Base-by-base conservation (phyloP, 2,113 vertebrate species). In the Tragelaphus strepsiceros region DNA sequence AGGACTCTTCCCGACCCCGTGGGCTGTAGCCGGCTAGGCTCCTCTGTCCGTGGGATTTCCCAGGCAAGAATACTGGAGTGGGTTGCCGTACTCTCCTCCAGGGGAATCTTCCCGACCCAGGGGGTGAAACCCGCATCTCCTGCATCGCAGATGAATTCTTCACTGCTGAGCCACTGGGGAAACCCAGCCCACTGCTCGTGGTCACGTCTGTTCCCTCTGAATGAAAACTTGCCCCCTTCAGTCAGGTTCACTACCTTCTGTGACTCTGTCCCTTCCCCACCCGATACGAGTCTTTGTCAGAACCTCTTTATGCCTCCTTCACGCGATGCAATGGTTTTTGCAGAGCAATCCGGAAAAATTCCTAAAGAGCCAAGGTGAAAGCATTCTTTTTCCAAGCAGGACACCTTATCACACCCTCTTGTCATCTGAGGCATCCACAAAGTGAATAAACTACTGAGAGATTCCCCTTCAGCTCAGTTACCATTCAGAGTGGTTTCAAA, bases 121-220 rank as follows among this genome's bases (percentile, higher is more conserved):
- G 9, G 64, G 32, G 64, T 0, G 17, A 67, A 67, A 35, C 8
- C n/a, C 0, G 0, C 64, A 3, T 35, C n/a, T 71, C n/a, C 64
- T 5, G n/a, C 32, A 22, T 35, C 0, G 4, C 16, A 17, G n/a
- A 9, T 35, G 64, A n/a, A 12, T 35, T 71, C 9, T 71, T 71
- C 11, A 35, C 9, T 2, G 17, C 64, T 11, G 17, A 35, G 32
- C 17, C 2, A 1, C 32, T 35, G 64, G 32, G 64, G 8, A 5
- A 67, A 4, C 9, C n/a, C 64, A 35, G 19, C 64, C 43, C 39
- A 26, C 35, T 32, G 19, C 21, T 77, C 8, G 1, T 4, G 16
- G 7, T 11, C 13, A 11, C 30, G 8, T 35, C 35, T 30, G 7
- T 35, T 9, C 32, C 78, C 24, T 64, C 22, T 6, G 17, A 39